A percentile compares a stretch with the other conserved stretches of the same genome.
These are phyloP conservation scores for Silurus meridionalis DNA, from an alignment of 2,113 vertebrate species.

Conservation along the genomic window DNA sequence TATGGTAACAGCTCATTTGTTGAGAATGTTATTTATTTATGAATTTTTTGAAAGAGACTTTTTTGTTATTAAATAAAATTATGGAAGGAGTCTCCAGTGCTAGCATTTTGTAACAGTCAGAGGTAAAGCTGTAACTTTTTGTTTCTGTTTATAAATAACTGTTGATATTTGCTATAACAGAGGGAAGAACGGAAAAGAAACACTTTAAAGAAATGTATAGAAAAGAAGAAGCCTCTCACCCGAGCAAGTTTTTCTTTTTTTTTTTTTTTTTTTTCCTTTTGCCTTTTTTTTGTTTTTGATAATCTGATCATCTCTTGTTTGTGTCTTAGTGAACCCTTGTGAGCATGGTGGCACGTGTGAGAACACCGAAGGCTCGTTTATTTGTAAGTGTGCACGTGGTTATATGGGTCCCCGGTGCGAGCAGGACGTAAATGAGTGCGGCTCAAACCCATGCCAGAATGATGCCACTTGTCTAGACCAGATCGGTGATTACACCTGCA, in stretches of 20 bases:
- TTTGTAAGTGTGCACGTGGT: conserved; percentile 78
- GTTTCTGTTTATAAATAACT: too few species aligned
- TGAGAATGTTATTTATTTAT: background rate
- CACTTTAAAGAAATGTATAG: background rate
- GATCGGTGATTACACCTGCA: conserved; percentile 84
- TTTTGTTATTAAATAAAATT: too few species aligned
- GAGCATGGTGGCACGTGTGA: conserved; percentile 83
- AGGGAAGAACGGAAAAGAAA: background rate
- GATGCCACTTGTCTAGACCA: conserved; percentile 88
- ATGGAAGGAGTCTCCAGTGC: too few species aligned
- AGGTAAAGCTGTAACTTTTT: too few species aligned
- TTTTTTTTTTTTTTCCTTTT: background rate
- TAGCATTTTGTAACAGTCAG: too few species aligned
- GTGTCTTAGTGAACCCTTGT: conserved; percentile 73
- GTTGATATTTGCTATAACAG: too few species aligned
- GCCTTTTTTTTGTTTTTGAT: too few species aligned
- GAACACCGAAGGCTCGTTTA: conserved; percentile 85
- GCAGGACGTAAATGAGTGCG: conserved; percentile 83
- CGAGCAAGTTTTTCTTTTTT: background rate
- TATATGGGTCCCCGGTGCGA: conserved; percentile 83
- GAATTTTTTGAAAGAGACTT: background rate
- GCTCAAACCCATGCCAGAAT: conserved; percentile 81
- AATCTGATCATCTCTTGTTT: background rate
- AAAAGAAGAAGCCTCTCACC: background rate
- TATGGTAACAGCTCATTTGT: background rate